phyloP scores from a whole-genome alignment of 2,113 vertebrate genomes.

The Hydropotes inermis region DNA sequence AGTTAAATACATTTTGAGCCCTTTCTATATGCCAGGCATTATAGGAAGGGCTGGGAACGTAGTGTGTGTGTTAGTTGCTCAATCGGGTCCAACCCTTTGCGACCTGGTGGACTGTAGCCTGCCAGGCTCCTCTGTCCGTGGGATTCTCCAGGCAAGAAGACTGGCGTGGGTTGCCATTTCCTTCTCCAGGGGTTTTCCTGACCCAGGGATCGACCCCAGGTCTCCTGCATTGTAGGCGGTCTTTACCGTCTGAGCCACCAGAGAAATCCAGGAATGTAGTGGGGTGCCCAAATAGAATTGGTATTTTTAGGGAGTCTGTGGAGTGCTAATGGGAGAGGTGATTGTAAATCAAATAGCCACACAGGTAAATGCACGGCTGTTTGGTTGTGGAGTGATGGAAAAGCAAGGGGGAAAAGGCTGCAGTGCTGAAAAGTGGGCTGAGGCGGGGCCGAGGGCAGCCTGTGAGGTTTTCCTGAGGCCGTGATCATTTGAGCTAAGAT shows the following conservation, averaged over 20 bases:
- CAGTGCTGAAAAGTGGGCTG: background rate
- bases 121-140: background rate
- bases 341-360: background rate
- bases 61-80: background rate
- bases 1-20: background rate
- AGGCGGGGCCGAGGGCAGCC: background rate
- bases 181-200: background rate
- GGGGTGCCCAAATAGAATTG: background rate
- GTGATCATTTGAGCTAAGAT: background rate
- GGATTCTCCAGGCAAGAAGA: background rate
- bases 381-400: background rate
- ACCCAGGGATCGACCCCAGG: background rate
- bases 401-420: background rate
- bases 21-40: background rate
- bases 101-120: background rate
- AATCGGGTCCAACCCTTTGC: background rate
- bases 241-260: background rate
- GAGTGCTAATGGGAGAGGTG: background rate
- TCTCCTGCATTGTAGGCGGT: background rate
- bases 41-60: background rate
- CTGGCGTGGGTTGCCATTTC: background rate
- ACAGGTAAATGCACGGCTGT: background rate
- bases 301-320: background rate
- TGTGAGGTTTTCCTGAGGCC: background rate
- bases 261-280: background rate